Conservation (phyloP, 2,888 invertebrate genomes). For the Rhyacophila evoluta region DNA sequence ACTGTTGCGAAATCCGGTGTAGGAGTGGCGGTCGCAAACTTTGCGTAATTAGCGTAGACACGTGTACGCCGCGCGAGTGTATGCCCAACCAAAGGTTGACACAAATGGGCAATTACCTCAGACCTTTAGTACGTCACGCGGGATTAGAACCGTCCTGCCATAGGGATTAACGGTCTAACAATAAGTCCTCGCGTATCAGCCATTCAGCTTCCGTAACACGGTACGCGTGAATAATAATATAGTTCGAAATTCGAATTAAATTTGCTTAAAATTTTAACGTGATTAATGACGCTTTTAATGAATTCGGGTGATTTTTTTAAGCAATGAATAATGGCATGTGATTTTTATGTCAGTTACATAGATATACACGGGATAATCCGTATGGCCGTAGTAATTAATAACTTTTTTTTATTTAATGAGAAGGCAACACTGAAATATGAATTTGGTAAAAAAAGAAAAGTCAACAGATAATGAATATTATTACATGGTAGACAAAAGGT, state of each 20-base stretch:
- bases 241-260: conserved; percentile 3
- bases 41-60: conserved; percentile 12
- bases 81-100: conserved; percentile 12
- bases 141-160: conserved; percentile 18
- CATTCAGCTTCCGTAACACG: background rate
- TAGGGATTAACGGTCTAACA: background rate
- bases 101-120: conserved; percentile 24
- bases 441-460: background rate
- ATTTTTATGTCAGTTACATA: background rate
- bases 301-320: background rate
- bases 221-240: background rate
- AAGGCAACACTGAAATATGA: background rate
- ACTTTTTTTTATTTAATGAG: background rate
- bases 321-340: background rate
- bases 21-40: background rate
- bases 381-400: background rate
- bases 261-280: background rate
- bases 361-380: background rate
- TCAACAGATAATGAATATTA: too few relatives aligned
- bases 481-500: too few relatives aligned
- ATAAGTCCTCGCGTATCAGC: background rate
- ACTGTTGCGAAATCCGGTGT: background rate
- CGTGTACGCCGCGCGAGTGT: background rate
- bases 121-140: conserved; percentile 22
- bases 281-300: background rate